phyloP scores from a whole-genome alignment of 1,140 invertebrate genomes.

The Xylocopa sonorina region DNA sequence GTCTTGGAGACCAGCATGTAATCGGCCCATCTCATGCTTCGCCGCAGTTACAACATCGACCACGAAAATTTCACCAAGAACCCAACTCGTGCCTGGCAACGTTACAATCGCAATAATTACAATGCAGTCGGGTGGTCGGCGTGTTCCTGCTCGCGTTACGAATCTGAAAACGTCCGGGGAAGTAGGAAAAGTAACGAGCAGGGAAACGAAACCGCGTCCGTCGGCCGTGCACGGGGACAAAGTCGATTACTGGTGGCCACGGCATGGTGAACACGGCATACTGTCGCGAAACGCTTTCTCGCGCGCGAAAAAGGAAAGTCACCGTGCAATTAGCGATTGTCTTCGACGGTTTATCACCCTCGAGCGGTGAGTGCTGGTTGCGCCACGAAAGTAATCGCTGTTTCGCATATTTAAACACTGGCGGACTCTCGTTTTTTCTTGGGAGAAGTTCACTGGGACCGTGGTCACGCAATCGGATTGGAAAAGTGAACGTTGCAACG shows the following conservation, averaged over 20 bases:
- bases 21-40: background rate
- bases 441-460: too few species aligned
- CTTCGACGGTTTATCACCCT: constrained; percentile 35
- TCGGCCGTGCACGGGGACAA: background rate
- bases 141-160: background rate
- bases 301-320: background rate
- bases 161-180: background rate
- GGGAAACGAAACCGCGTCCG: background rate
- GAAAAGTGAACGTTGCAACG: too few species aligned
- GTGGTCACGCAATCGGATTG: background rate
- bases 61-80: background rate
- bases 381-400: background rate
- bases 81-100: background rate
- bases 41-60: too few species aligned
- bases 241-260: background rate
- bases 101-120: background rate
- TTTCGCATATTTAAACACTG: constrained; percentile 26
- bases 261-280: background rate
- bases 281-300: background rate
- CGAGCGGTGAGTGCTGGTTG: background rate
- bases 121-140: background rate
- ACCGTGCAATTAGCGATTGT: constrained; percentile 21
- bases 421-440: too few species aligned
- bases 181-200: constrained; percentile 12
- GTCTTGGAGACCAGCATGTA: background rate